A percentile compares a stretch with the other conserved stretches of the same genome.
These are phyloP conservation scores for Pseudoips prasinana DNA, from an alignment of 2,888 invertebrate genomes.

Conservation along the genomic window DNA sequence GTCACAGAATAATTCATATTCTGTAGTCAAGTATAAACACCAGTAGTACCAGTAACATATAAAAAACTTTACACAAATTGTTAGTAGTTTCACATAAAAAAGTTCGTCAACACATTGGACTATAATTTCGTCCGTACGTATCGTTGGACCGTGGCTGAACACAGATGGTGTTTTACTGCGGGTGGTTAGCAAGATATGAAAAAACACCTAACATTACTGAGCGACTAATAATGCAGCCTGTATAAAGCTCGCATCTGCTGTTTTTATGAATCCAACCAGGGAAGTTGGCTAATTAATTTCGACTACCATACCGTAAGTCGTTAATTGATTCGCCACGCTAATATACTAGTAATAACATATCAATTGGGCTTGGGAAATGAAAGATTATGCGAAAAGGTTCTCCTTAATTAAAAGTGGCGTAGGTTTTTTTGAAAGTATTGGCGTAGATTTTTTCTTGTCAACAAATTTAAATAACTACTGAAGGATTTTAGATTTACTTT, in stretches of 20 bases:
- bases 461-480: no score
- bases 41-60: no score
- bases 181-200: slow-evolving; percentile 63
- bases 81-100: no score
- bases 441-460: slow-evolving; percentile 4
- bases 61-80: no score
- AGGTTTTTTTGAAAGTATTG: no score
- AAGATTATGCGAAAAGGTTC: slow-evolving; percentile 20
- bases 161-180: slow-evolving; percentile 71
- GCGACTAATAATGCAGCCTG: slow-evolving; percentile 71
- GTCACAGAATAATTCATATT: no score
- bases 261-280: slow-evolving; percentile 68
- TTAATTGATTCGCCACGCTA: slow-evolving; percentile 72
- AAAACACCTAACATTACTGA: slow-evolving; percentile 62
- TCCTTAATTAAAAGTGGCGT: not conserved
- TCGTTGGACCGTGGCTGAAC: slow-evolving; percentile 51
- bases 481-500: no score
- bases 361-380: slow-evolving; percentile 44
- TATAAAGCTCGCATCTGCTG: slow-evolving; percentile 67
- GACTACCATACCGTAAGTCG: slow-evolving; percentile 57
- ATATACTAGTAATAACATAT: slow-evolving; percentile 52
- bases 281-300: slow-evolving; percentile 69
- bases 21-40: no score
- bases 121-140: slow-evolving; percentile 39
- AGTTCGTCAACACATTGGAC: slow-evolving; percentile 8